Base-by-base conservation (phyloP, 2,113 vertebrate genomes). In the Azemiops feae region DNA sequence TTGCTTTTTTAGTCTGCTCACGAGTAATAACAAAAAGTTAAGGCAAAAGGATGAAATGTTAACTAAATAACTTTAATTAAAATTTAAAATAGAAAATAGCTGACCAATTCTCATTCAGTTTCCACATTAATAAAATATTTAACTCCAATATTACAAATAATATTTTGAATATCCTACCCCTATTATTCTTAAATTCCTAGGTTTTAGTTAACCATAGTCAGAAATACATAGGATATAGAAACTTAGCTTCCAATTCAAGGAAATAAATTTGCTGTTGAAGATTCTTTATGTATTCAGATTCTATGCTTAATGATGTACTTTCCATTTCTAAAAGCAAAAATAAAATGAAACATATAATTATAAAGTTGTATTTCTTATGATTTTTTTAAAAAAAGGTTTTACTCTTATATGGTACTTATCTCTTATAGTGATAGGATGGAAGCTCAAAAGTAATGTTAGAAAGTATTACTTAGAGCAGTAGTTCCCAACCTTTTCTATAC, bases 261-360 rank as follows among this genome's bases (percentile, higher is more conserved):
- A 95, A 95, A 54, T 94, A 96, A 18, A 95, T 93, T 25, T 96
- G 95, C 87, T 95, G 11, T 34, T 95, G 94, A 55, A 97, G 93
- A 81, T 95, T 96, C 55, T 94, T 95, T 27, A 94, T 92, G 93
- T 87, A 93, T 50, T 96, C 93, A 47, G 47, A 92, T 55, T 95
- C 11, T 2, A 92, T 87, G 30, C 52, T 87, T 85, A 60, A 95
- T 85, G 85, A 89, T 85, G n/a, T 55, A 90, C 52, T 87, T 2
- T 93, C 92, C 47, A 93, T 55, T 87, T 30, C 34, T 87, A 86
- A 90, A 34, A 88, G 25, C 11, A 81, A 47, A 91, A 93, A 86
- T 92, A 74, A 27, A 89, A 11, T 52, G 4, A 47, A 92, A 2
- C 1, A 85, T 94, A 47, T 5, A 55, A 81, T 52, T 94, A 94